Conservation (phyloP, 2,113 vertebrate genomes). For the Pituophis catenifer region DNA sequence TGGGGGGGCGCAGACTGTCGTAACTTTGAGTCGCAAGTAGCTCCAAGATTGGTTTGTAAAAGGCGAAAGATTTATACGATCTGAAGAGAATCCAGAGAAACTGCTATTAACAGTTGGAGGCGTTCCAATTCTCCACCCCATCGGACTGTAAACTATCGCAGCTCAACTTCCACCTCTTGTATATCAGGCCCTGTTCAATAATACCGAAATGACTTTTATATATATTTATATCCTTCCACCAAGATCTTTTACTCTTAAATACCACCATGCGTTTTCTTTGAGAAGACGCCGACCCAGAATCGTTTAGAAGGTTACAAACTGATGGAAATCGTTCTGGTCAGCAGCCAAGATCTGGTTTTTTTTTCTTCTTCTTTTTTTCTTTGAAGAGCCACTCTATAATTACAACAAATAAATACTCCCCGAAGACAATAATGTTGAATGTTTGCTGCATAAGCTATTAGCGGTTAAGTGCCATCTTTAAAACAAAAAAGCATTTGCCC, state of each 20-base stretch:
- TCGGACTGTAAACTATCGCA: not conserved
- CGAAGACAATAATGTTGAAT: not conserved
- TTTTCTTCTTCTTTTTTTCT: not conserved
- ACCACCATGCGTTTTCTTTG: not conserved
- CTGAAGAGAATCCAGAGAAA: too few relatives aligned
- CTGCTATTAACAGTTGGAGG: not conserved
- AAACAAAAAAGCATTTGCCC: not conserved
- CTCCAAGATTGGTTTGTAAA: not conserved
- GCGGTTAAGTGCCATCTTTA: slow-evolving; percentile 3
- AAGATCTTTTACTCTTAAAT: not conserved
- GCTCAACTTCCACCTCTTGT: not conserved
- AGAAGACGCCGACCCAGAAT: not conserved
- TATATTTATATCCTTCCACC: not conserved
- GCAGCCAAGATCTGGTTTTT: not conserved
- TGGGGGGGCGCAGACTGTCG: not conserved
- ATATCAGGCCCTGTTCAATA: not conserved
- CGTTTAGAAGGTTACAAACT: not conserved
- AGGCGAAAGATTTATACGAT: too few relatives aligned
- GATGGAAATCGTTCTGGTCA: slow-evolving; percentile 5
- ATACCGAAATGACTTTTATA: not conserved
- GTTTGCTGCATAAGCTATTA: slow-evolving; percentile 12
- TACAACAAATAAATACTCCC: slow-evolving; percentile 18
- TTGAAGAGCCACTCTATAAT: not conserved
- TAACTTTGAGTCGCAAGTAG: not conserved
- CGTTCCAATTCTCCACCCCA: not conserved